Evolutionary conservation across 2,797 vertebrate species (phyloP), one percentile per base, ranked within the genome.

Genomic region (Anas acuta): DNA sequence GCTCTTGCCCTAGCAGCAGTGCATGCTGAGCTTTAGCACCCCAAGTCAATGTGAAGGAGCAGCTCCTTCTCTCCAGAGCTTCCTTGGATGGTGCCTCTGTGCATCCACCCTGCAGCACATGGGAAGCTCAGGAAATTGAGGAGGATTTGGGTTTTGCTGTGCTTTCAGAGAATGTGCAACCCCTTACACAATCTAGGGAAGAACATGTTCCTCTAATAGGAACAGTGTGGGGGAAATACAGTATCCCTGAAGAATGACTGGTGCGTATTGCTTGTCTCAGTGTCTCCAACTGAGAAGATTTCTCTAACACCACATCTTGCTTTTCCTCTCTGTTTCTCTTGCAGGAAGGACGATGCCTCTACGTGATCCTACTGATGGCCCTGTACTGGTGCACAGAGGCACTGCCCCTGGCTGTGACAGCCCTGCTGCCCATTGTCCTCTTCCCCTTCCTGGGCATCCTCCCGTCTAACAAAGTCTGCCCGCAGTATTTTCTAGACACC

Each of bases 311-410:
- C 39, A 7, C 4, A 1, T 23, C 57, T 95, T 53, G 70, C 51
- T 80, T 69, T 69, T 72, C 33, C 45, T 32, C 70, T 94, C 67
- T 74, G 19, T 28, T 16, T 84, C 82, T 92, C 75, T 87, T 92
- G 54, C 97, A 99, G 99, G 99, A 99, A 97, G 99, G 99, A 86
- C 99, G 98, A 98, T 99, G 99, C 92, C 98, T 99, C 65, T 99
- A 98, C 3, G 98, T 99, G 96, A 98, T 99, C 94, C 94, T 99
- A 87, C 96, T 99, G 96, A 99, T 99, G 99, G 99, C 99, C 0
- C 76, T 98, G 71, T 99, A 98, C 70, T 99, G 99, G 99, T 99
- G 99, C 97, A 99, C 99, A 0, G 99, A 99, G 97, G 98, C 99
- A 0, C 98, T 99, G 61, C 99, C 99, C 25, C 97, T 99, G 96